Conservation (phyloP, 1,140 invertebrate genomes). For the Philopotamus ludificatus region DNA sequence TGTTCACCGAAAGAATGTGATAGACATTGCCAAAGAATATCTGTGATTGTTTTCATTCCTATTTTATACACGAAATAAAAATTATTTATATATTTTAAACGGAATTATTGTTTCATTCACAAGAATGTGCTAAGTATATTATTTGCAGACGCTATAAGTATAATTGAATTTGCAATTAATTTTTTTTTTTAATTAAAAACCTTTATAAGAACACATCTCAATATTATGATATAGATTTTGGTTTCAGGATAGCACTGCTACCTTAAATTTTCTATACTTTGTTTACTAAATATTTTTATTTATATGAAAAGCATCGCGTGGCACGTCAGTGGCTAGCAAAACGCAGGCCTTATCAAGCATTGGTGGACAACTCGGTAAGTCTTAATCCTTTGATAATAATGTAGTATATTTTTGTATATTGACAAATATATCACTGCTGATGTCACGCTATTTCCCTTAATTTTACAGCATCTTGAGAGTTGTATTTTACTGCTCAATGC, state of each 20-base stretch:
- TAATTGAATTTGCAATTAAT: conserved; percentile 11
- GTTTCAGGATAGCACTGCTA: conserved; percentile 12
- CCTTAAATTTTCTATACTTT: conserved; percentile 33
- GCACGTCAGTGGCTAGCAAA: conserved; percentile 54
- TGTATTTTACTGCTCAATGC: background rate
- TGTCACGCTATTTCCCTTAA: background rate
- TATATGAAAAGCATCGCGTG: conserved; percentile 58
- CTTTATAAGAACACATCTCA: background rate
- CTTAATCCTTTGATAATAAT: conserved; percentile 33
- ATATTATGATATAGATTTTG: conserved; percentile 2
- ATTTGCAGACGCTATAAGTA: too few species aligned
- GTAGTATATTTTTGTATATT: conserved; percentile 26
- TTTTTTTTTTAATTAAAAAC: background rate
- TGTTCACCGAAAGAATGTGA: background rate
- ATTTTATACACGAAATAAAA: background rate
- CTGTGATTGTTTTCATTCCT: conserved; percentile 6
- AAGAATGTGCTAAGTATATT: background rate
- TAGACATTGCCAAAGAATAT: background rate
- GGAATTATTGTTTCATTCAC: conserved; percentile 7
- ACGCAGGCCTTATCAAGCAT: conserved; percentile 57
- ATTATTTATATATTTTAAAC: background rate
- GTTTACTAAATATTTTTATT: conserved; percentile 50
- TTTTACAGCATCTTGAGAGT: background rate
- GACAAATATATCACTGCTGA: background rate
- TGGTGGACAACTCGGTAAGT: conserved; percentile 55